Evolutionary conservation across 2,113 vertebrate species (phyloP).

Genomic region (Geothlypis trichas): DNA sequence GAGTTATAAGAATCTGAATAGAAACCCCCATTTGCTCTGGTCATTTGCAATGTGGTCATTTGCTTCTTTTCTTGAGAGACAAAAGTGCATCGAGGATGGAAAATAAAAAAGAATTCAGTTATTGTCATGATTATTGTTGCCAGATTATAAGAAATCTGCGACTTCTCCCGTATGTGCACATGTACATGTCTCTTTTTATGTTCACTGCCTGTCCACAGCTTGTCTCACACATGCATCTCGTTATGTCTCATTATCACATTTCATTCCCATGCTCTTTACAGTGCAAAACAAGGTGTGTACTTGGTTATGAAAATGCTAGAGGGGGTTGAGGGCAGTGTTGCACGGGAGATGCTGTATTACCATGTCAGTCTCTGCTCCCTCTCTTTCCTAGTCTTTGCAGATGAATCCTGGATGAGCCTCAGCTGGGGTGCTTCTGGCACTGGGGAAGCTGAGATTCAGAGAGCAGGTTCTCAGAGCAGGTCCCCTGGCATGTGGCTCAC

Average conservation of each 20-base stretch:
- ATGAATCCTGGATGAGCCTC: not conserved
- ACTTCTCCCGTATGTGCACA: not conserved
- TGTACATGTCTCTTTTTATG: not conserved
- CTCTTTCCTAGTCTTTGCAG: not conserved
- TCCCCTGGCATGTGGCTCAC: not conserved
- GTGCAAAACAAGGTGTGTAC: constrained; percentile 42
- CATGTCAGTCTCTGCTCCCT: not conserved
- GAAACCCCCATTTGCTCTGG: not conserved
- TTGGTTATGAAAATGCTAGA: constrained; percentile 35
- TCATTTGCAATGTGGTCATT: not conserved
- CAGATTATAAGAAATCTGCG: not conserved
- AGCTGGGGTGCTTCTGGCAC: not conserved
- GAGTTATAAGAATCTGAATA: not conserved
- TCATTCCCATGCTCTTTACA: constrained; percentile 22
- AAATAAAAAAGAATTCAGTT: not conserved
- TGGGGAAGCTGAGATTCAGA: not conserved
- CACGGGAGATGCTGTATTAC: constrained; percentile 8
- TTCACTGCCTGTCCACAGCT: constrained; percentile 43
- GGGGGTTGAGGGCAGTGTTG: not conserved
- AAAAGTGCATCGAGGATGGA: not conserved
- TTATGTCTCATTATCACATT: constrained; percentile 22
- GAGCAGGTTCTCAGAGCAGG: not conserved
- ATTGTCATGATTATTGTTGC: not conserved
- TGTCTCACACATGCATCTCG: not conserved
- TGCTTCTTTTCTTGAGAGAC: not conserved